Base-by-base conservation (phyloP, 2,888 invertebrate species). In the Lasioglossum vierecki region DNA sequence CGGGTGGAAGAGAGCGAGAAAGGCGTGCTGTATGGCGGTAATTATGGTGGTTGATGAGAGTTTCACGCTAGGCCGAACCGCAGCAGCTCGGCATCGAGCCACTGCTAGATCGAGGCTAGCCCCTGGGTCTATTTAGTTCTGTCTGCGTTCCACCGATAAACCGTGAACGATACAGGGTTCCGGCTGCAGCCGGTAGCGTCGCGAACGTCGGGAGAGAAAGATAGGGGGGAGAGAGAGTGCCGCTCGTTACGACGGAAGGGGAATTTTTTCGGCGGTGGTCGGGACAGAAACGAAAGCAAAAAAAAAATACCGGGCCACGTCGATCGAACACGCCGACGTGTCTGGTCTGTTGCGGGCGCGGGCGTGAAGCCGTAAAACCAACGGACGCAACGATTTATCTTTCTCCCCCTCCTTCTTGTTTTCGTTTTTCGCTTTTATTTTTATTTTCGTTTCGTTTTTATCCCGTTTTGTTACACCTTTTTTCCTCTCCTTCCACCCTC, bases 11-110 rank as follows among this genome's bases (percentile, higher is more conserved):
- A 75, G 81, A 77, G 68, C 72, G 76, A 76, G 86, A 82, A 82
- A 82, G 76, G 79, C 70, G 81, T 82, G 73, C 84, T 87, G 81
- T 88, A 88, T 87, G 85, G 83, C 83, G 81, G 90, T 92, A 92
- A 93, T 93, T 92, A 92, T 92, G 91, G 90, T 92, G 90, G 92
- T 93, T 93, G 93, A 93, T 93, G 93, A 92, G 92, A 93, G 92
- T 92, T 93, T 92, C 92, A 92, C 92, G 92, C 89, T 89, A 91
- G 92, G 89, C 88, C 85, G 89, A 91, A 90, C 92, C 90, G 87
- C 91, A 92, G 88, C 91, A 92, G 86, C 89, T 44, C 88, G 88
- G 89, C 91, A 87, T 91, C 89, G 87, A 89, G 88, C 83, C 81
- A 82, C 78, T 83, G 76, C 88, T 82, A 90, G 91, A 93, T 92